Percentiles rank a stretch among this genome's conserved stretches.
Conservation (phyloP, 2,888 invertebrate genomes). For the Eueremaeus valkanovi region DNA sequence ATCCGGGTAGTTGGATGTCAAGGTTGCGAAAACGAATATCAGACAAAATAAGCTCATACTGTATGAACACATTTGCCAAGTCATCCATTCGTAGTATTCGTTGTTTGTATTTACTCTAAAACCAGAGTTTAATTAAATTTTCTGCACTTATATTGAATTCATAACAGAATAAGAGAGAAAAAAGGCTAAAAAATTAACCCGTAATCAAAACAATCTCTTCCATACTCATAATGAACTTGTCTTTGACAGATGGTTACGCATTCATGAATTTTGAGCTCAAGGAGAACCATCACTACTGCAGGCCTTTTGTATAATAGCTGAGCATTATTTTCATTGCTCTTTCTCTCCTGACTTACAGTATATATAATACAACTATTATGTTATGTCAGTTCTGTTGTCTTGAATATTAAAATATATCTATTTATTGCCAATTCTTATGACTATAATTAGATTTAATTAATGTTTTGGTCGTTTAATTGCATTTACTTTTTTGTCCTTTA, state of each 20-base stretch:
- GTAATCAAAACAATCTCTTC: conserved; percentile 31
- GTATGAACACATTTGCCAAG: neutral
- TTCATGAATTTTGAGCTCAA: conserved; percentile 23
- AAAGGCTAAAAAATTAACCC: neutral
- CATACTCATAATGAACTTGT: conserved; percentile 33
- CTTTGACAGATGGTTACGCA: conserved; percentile 2
- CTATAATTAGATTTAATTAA: no score
- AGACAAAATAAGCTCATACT: no score
- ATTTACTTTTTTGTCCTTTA: no score
- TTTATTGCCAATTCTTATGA: no score
- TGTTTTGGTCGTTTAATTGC: no score
- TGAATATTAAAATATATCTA: no score
- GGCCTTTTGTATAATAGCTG: neutral
- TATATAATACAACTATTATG: no score
- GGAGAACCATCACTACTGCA: conserved; percentile 14
- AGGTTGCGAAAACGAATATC: conserved; percentile 17
- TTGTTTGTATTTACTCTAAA: conserved; percentile 1
- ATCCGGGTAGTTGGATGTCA: conserved; percentile 34
- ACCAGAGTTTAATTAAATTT: conserved; percentile 1
- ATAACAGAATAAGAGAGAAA: neutral
- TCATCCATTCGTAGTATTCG: conserved; percentile 21
- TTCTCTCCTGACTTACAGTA: neutral
- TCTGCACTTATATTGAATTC: no score
- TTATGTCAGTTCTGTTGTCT: no score
- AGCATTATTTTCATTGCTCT: neutral